Evolutionary conservation across 2,113 vertebrate genomes (phyloP), one percentile per base, ranked within the genome.

Genomic region (Zingel zingel): DNA sequence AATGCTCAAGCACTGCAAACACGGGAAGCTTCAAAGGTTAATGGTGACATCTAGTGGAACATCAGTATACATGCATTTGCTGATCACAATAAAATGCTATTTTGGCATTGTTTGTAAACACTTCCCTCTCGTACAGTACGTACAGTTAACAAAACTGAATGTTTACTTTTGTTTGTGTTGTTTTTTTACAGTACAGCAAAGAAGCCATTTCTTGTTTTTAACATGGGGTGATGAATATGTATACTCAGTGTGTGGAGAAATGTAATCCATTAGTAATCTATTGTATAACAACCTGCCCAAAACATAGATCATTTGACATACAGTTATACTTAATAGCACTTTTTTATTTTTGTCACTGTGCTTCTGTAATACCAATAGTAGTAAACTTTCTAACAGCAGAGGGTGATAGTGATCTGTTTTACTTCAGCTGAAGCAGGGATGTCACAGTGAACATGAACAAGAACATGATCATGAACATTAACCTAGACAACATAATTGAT

Each of bases 41-140:
- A 91, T 83, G 88, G 74, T 88, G 94, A 93, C 94, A 94, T 93
- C 94, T 94, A 92, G 92, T 93, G 94, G 92, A 25, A 51, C 2
- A 57, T 1, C 16, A 14, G 0, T 14, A 61, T 18, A 82, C 51
- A 80, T 86, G 39, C 86, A 88, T 30, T 33, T 64, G 18, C 19
- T 39, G 27, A 7, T 77, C 80, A 68, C 58, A 77, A 25, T 62
- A 48, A 63, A 53, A 59, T 47, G 3, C 8, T 56, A 23, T 69
- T 76, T 67, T 68, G 12, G 66, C 21, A 54, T 59, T 50, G 6
- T 36, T 67, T 77, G 30, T 70, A 74, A 84, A 85, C 27, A 67
- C 4, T 2, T 67, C 19, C 15, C 12, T 71, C 23, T 79, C 10
- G 43, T 9, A 59, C 36, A 48, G 48, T 9, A 56, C 27, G 30